Percentiles rank a stretch among this genome's conserved stretches.
Evolutionary conservation across 2,797 vertebrate species (phyloP).

Genomic region (Micropoecilia bifurca): DNA sequence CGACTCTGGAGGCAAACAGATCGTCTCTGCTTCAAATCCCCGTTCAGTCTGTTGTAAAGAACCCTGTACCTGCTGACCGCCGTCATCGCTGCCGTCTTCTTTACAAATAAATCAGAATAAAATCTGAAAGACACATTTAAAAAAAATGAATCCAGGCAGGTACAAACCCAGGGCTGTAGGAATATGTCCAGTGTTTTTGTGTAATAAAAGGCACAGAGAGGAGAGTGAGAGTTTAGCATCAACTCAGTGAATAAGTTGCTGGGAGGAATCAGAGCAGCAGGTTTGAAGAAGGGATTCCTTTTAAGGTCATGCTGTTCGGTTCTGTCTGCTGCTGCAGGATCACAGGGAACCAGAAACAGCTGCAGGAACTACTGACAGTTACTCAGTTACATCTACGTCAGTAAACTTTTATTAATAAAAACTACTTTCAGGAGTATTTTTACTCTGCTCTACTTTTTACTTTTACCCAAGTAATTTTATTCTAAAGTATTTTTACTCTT

Average conservation of each 20-base stretch:
- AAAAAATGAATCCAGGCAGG: background rate
- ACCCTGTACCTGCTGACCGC: slow-evolving; percentile 56
- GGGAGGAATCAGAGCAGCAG: slow-evolving; percentile 59
- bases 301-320: slow-evolving; percentile 75
- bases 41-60: slow-evolving; percentile 61
- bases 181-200: background rate
- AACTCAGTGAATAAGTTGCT: slow-evolving; percentile 52
- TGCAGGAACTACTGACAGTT: too few relatives aligned
- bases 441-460: too few relatives aligned
- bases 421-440: too few relatives aligned
- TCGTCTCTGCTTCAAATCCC: slow-evolving; percentile 44
- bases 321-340: slow-evolving; percentile 53
- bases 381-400: too few relatives aligned
- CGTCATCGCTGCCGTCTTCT: slow-evolving; percentile 53
- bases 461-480: too few relatives aligned
- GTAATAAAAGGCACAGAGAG: slow-evolving; percentile 2
- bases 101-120: slow-evolving; percentile 13
- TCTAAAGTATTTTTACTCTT: too few relatives aligned
- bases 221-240: slow-evolving; percentile 1
- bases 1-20: slow-evolving; percentile 25
- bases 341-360: slow-evolving; percentile 23
- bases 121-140: slow-evolving; percentile 11
- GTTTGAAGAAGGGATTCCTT: slow-evolving; percentile 71
- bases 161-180: slow-evolving; percentile 4
- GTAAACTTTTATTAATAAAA: too few relatives aligned